Conservation (phyloP, 2,113 vertebrate species). For the Bubo blakistoni region DNA sequence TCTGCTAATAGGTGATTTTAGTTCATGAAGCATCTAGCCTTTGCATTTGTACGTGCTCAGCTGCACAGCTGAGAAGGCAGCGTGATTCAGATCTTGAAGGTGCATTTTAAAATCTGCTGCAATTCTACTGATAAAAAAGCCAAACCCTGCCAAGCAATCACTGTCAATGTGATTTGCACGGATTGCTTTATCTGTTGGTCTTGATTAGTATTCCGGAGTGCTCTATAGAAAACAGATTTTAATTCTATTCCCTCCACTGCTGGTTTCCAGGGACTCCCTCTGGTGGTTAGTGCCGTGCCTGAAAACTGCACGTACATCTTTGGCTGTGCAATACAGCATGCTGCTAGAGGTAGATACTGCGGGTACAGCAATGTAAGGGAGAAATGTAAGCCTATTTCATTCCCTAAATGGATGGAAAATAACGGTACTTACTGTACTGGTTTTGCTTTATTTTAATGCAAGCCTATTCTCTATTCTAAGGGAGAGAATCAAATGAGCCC, state of each 20-base stretch:
- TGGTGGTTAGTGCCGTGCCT: background rate
- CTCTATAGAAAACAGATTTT: background rate
- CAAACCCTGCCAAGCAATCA: background rate
- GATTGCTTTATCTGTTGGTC: slow-evolving; percentile 5
- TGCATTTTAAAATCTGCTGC: background rate
- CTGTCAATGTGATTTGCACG: background rate
- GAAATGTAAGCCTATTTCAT: background rate
- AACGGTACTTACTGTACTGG: background rate
- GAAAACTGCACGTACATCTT: fast-evolving
- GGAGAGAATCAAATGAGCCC: background rate
- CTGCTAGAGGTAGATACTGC: background rate
- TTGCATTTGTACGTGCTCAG: background rate
- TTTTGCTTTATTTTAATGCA: background rate
- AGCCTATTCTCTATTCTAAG: background rate
- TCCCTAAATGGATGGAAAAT: background rate
- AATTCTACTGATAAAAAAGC: background rate
- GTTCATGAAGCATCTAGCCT: background rate
- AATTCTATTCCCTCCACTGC: fast-evolving
- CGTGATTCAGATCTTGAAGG: background rate
- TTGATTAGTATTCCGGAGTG: background rate
- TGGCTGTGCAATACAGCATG: fast-evolving
- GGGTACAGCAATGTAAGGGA: background rate
- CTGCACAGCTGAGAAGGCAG: background rate
- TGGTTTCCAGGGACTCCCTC: background rate
- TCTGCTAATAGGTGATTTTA: background rate